Evolutionary conservation across 2,888 invertebrate genomes (phyloP).

Genomic region (Melinaea menophilus): DNA sequence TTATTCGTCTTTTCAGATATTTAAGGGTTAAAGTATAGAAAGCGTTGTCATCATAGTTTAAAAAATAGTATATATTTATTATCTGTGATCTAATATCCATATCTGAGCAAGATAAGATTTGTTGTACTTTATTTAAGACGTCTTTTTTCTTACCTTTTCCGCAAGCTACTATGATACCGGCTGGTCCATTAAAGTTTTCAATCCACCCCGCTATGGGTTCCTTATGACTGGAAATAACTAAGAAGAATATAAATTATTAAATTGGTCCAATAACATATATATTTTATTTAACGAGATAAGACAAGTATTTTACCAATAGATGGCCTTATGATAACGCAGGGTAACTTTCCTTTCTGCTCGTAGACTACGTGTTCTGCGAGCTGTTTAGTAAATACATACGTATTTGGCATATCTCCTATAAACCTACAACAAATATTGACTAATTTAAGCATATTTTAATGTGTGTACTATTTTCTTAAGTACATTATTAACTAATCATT

Average conservation of each 20-base stretch:
- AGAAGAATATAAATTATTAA: slow-evolving; percentile 28
- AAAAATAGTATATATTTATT: no score
- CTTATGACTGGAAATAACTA: slow-evolving; percentile 80
- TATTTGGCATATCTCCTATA: slow-evolving; percentile 87
- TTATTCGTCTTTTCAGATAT: no score
- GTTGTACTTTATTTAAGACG: no score
- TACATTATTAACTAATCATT: no score
- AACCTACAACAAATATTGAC: slow-evolving; percentile 56
- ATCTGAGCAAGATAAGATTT: no score
- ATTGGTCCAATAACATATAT: not conserved
- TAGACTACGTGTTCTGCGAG: slow-evolving; percentile 89
- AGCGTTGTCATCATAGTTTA: no score
- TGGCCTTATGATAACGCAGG: slow-evolving; percentile 89
- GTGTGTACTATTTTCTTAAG: not conserved
- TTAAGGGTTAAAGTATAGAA: no score
- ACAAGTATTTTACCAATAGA: slow-evolving; percentile 84
- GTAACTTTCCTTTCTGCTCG: slow-evolving; percentile 82
- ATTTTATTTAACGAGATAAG: not conserved
- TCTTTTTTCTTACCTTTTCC: slow-evolving; percentile 78
- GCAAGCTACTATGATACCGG: slow-evolving; percentile 83
- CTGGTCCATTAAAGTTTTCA: slow-evolving; percentile 95
- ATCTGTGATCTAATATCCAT: no score
- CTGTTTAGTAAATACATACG: slow-evolving; percentile 94
- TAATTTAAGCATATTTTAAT: not conserved
- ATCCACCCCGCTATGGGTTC: slow-evolving; percentile 90